Evolutionary conservation across 2,797 vertebrate species (phyloP).

Genomic region (Caiman crocodilus): DNA sequence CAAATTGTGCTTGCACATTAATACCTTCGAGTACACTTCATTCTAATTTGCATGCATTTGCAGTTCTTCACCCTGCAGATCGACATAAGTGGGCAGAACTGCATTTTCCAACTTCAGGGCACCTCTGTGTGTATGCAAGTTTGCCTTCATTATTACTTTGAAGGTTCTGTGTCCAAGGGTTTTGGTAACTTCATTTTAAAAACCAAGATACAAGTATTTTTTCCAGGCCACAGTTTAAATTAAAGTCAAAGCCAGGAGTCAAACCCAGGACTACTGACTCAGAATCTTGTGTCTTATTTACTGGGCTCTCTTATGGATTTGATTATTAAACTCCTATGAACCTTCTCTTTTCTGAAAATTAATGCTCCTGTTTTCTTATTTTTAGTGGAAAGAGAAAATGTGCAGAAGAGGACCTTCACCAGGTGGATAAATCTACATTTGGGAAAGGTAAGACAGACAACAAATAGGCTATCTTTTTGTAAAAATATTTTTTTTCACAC

Average conservation of each 20-base stretch:
- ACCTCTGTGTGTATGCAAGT: background rate
- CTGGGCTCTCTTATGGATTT: background rate
- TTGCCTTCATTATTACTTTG: background rate
- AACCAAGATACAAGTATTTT: background rate
- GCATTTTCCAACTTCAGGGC: background rate
- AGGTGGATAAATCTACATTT: constrained; percentile 98
- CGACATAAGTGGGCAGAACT: background rate
- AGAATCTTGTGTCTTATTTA: background rate
- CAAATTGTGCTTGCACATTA: background rate
- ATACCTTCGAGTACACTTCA: background rate
- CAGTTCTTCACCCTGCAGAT: constrained; percentile 20
- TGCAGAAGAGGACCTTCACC: constrained; percentile 98
- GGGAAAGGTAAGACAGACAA: constrained; percentile 87
- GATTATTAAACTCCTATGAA: constrained; percentile 3
- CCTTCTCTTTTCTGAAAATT: background rate
- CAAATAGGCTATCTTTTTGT: background rate
- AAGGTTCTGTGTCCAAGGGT: background rate
- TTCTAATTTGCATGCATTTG: background rate
- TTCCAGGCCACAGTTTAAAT: background rate
- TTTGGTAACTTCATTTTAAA: background rate
- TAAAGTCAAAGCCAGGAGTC: background rate
- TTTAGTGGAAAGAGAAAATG: constrained; percentile 93
- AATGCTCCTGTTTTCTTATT: constrained; percentile 44
- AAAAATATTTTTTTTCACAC: background rate
- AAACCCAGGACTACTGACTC: background rate